These are phyloP conservation scores for Leucopsar rothschildi DNA, from an alignment of 2,113 vertebrate genomes.

Conservation along the genomic window DNA sequence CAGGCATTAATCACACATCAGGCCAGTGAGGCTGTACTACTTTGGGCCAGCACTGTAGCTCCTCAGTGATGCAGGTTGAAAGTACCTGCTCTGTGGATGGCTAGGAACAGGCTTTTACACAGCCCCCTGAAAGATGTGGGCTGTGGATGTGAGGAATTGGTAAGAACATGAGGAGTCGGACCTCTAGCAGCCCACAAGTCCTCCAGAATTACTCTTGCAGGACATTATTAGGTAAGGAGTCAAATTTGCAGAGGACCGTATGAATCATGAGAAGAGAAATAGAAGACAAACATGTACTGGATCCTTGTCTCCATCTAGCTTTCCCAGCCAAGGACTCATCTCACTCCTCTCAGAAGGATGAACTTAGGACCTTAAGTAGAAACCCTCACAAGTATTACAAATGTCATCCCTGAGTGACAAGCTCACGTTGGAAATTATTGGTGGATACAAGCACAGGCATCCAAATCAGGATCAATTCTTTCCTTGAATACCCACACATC, in stretches of 20 bases:
- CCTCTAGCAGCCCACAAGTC: background rate
- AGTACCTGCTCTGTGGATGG: background rate
- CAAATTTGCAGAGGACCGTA: background rate
- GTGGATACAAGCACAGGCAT: background rate
- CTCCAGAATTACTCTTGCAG: background rate
- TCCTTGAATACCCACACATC: background rate
- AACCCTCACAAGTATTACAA: background rate
- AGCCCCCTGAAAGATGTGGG: background rate
- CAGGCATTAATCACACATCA: background rate
- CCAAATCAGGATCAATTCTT: background rate
- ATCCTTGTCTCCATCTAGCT: background rate
- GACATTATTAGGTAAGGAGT: background rate
- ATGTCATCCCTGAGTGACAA: background rate
- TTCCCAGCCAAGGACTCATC: background rate
- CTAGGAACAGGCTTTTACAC: background rate
- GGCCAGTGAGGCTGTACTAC: too few relatives aligned
- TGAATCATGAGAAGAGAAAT: background rate
- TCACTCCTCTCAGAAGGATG: background rate
- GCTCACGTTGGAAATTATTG: background rate
- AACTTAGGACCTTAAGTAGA: background rate
- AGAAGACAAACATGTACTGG: background rate
- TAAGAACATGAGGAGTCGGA: background rate
- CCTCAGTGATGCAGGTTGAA: background rate
- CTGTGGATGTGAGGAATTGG: background rate
- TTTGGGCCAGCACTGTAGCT: background rate